Evolutionary conservation across 2,113 vertebrate species (phyloP).

Genomic region (Ovis canadensis): DNA sequence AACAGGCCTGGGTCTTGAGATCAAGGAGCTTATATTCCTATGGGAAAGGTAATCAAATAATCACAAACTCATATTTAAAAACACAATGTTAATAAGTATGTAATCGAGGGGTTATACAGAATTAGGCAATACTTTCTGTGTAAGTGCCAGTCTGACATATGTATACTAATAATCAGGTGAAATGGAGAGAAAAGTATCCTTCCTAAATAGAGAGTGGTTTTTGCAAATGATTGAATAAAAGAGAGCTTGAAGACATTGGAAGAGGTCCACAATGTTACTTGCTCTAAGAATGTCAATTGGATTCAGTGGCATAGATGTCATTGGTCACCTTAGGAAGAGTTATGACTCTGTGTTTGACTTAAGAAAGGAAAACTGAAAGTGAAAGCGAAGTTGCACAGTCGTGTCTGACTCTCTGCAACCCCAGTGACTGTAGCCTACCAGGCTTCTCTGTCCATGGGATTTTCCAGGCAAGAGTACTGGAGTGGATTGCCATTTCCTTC

Average conservation of each 20-base stretch:
- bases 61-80: background rate
- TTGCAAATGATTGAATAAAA: background rate
- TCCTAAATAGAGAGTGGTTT: background rate
- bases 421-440: background rate
- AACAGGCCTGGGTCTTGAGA: background rate
- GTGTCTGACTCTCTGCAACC: background rate
- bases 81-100: background rate
- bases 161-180: background rate
- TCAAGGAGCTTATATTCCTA: background rate
- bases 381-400: rapidly evolving
- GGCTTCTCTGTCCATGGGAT: background rate
- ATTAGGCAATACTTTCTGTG: background rate
- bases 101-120: background rate
- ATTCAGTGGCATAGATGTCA: background rate
- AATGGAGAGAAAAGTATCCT: background rate
- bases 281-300: background rate
- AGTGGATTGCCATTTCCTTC: background rate
- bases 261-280: background rate
- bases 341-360: background rate
- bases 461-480: background rate
- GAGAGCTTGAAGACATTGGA: background rate
- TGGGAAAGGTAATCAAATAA: background rate
- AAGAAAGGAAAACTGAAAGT: background rate
- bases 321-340: background rate
- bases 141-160: background rate